Base-by-base conservation (phyloP, 2,113 vertebrate species). In the Taxidea taxus region DNA sequence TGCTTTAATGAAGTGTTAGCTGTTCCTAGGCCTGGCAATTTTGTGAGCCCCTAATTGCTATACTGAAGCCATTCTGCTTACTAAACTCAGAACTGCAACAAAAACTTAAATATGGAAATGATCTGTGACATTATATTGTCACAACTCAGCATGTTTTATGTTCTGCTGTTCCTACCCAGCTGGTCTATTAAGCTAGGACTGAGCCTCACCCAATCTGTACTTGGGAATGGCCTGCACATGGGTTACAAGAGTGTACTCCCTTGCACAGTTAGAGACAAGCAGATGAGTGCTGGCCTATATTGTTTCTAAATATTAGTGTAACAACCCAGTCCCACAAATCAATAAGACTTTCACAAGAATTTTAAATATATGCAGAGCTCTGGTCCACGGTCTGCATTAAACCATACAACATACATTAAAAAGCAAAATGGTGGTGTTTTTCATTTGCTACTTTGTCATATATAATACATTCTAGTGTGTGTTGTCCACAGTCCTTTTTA, bases 261-360 rank as follows among this genome's bases (percentile, higher is more conserved):
- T 27, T 62, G 56, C 54, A 66, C 66, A 31, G 39, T 94, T 58
- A 89, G 56, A 78, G 83, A n/a, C 34, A 68, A 84, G 56, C 16
- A 23, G 66, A 58, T 47, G 72, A 86, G 56, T 31, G 21, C 84
- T 81, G 56, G 84, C 31, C 72, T 89, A 86, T 75, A 66, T 23
- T 31, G 37, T 68, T 94, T 86, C 87, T 87, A 95, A 94, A 66
- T 66, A 85, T 81, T 44, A 94, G 34, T 68, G 20, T 90, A 91
- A 92, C 34, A 47, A 25, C 25, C 49, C 15, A 82, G 56, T 16
- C 58, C 27, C 25, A 18, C 14, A 66, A 89, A 85, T 94, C 85
- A 92, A 42, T 14, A 51, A 86, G 87, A 80, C 6, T 29, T 62
- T 31, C 42, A 77, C 58, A 62, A 70, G 80, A 87, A 70, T 72